Percentiles rank a stretch among this genome's conserved stretches.
These are phyloP conservation scores for Lasioglossum oenotherae DNA, from an alignment of 2,888 invertebrate genomes.

Conservation along the genomic window DNA sequence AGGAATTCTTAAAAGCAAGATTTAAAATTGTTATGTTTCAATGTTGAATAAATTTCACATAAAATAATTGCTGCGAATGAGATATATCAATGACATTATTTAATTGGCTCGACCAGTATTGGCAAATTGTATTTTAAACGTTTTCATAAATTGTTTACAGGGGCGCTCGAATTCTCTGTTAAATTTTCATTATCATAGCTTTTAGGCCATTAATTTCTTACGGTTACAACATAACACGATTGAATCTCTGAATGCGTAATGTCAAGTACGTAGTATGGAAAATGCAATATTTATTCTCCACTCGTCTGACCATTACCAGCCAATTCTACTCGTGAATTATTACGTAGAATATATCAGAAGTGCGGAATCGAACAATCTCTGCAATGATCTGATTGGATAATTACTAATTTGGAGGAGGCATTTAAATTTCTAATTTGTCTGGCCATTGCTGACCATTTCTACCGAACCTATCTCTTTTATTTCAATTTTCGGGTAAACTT, in stretches of 20 bases:
- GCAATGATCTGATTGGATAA: background rate
- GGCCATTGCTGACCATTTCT: background rate
- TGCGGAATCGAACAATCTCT: background rate
- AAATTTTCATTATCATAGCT: background rate
- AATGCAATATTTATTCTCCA: background rate
- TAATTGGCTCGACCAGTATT: too few species aligned
- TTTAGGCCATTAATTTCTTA: background rate
- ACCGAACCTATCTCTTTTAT: too few species aligned
- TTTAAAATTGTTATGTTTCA: background rate
- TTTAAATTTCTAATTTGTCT: background rate
- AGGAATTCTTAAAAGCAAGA: too few species aligned
- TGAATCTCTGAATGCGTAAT: background rate
- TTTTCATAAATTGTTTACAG: background rate
- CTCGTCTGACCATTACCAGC: background rate
- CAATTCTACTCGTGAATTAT: background rate
- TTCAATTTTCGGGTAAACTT: too few species aligned
- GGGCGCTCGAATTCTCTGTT: too few species aligned
- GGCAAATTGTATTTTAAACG: background rate
- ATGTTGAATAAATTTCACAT: background rate
- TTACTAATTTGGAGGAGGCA: background rate
- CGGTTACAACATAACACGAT: background rate
- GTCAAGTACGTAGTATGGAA: background rate
- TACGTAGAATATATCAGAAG: background rate
- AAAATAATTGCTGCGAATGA: background rate
- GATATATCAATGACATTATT: too few species aligned